Percentiles rank a stretch among this genome's conserved stretches.
Evolutionary conservation across 2,888 invertebrate species (phyloP).

Genomic region (Marronus borbonicus): DNA sequence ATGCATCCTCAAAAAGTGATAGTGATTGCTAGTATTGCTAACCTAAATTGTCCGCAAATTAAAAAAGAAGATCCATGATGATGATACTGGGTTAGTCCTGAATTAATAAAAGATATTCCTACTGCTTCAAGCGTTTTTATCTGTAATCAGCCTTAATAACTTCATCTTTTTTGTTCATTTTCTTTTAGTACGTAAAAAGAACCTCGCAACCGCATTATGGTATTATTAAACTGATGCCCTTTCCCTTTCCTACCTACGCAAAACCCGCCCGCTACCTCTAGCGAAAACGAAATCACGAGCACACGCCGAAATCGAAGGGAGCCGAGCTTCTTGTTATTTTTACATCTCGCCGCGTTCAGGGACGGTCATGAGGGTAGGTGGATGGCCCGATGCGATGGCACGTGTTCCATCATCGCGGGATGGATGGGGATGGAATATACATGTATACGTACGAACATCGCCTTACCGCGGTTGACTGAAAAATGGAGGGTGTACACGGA

Average conservation of each 20-base stretch:
- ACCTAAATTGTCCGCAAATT: too few species aligned
- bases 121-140: too few species aligned
- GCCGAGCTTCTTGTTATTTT: constrained; percentile 27
- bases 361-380: constrained; percentile 15
- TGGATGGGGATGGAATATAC: constrained; percentile 13
- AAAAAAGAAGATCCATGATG: too few species aligned
- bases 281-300: constrained; percentile 2
- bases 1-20: too few species aligned
- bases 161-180: background rate
- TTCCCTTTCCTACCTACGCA: constrained; percentile 15
- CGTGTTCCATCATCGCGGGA: constrained; percentile 18
- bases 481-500: background rate
- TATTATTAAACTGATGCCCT: constrained; percentile 16
- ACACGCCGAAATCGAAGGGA: constrained; percentile 23
- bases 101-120: too few species aligned
- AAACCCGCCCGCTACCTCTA: background rate
- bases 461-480: constrained; percentile 5
- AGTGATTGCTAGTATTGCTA: too few species aligned
- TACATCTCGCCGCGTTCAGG: constrained; percentile 20
- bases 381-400: constrained; percentile 25
- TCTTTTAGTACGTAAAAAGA: background rate
- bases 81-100: too few species aligned
- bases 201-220: background rate
- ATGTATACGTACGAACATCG: constrained; percentile 10
- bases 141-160: too few species aligned